Percentiles rank a stretch among this genome's conserved stretches.
Evolutionary conservation across 37 sponge, comb jelly and placozoan genomes (phyloP).

Genomic region (Petrosia ficiformis): DNA sequence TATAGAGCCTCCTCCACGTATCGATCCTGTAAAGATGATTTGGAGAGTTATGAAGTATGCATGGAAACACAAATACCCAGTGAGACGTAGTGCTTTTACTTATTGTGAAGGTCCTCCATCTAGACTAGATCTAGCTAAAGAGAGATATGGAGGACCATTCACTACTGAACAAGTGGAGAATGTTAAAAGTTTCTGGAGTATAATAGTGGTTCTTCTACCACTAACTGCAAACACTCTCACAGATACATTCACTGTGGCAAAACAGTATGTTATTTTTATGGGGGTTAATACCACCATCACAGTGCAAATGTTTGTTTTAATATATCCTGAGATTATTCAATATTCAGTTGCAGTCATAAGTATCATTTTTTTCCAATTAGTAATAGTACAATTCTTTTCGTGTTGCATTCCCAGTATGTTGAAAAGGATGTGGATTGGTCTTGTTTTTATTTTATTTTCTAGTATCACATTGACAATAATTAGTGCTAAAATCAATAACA

Average conservation of each 20-base stretch:
- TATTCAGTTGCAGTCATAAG: background rate
- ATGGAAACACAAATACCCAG: background rate
- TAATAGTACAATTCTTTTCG: background rate
- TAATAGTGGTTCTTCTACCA: background rate
- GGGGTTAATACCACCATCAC: background rate
- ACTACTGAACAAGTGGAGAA: background rate
- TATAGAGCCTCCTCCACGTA: background rate
- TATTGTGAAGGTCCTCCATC: background rate
- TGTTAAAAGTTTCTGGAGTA: background rate
- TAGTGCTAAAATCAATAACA: background rate
- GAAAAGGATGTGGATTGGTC: background rate
- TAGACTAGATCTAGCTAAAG: slow-evolving; percentile 7
- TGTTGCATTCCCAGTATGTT: background rate
- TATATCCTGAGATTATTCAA: no score
- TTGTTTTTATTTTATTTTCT: background rate
- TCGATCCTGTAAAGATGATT: background rate
- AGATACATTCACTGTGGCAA: background rate
- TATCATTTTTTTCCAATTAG: background rate
- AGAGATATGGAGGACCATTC: slow-evolving; percentile 9
- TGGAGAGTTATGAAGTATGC: background rate
- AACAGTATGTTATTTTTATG: no score
- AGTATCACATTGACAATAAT: background rate
- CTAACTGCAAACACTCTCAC: background rate
- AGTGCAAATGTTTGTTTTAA: no score
- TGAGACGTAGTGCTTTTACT: slow-evolving; percentile 8